A percentile compares a stretch with the other conserved stretches of the same genome.
Conservation (phyloP, 2,113 vertebrate genomes). For the Urocitellus parryii region DNA sequence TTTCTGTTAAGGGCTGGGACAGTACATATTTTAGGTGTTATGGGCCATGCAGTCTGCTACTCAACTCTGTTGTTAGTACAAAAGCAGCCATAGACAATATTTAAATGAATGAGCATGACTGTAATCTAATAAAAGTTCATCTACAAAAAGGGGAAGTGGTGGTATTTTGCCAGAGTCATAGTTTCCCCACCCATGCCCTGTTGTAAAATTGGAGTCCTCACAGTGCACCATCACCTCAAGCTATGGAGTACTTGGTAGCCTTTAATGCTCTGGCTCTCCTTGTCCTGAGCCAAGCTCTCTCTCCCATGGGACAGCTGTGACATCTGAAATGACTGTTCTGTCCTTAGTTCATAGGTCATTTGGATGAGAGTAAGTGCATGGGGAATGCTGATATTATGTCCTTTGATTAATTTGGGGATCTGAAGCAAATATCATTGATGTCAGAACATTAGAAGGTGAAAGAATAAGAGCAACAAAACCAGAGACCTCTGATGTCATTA, state of each 20-base stretch:
- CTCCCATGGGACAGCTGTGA: neutral
- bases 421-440: neutral
- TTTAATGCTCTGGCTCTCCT: conserved; percentile 26
- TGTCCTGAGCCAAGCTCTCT: neutral
- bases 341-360: neutral
- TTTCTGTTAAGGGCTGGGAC: neutral
- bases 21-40: neutral
- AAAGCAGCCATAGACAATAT: neutral
- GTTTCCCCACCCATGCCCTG: neutral
- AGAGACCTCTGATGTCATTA: neutral
- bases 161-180: neutral
- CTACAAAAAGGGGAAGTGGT: neutral
- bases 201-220: conserved; percentile 12
- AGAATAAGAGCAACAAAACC: neutral
- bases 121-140: neutral
- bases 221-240: neutral
- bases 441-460: neutral
- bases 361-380: neutral
- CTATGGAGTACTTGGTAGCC: neutral
- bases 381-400: neutral
- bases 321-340: neutral
- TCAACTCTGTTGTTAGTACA: neutral
- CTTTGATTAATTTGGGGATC: neutral
- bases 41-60: neutral
- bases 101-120: neutral